phyloP scores from a whole-genome alignment of 2,113 vertebrate genomes.

The Artemisiospiza belli region DNA sequence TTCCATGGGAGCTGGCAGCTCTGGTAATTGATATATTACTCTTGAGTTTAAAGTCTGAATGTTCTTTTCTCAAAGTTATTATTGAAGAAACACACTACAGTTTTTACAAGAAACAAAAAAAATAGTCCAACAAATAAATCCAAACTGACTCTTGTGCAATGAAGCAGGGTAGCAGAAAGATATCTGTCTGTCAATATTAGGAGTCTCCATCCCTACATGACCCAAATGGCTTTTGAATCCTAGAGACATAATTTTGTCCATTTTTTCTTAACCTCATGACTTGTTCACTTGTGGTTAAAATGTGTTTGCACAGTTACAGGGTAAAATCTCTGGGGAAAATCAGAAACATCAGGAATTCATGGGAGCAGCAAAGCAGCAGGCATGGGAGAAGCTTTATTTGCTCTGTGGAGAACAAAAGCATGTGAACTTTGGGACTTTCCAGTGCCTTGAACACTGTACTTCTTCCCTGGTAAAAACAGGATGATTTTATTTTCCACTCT shows the following conservation, averaged over 20 bases:
- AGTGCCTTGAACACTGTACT: background rate
- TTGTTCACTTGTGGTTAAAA: background rate
- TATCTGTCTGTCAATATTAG: background rate
- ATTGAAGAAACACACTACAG: background rate
- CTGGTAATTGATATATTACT: background rate
- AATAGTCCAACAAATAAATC: background rate
- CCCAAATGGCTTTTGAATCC: background rate
- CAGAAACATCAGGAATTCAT: background rate
- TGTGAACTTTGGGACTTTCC: background rate
- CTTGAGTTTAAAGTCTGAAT: background rate
- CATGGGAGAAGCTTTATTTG: background rate
- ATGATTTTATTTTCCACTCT: background rate
- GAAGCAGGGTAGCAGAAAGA: background rate
- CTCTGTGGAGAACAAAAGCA: background rate
- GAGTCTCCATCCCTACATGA: background rate
- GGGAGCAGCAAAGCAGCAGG: background rate
- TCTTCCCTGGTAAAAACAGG: background rate
- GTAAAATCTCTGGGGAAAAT: background rate
- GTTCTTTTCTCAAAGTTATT: background rate
- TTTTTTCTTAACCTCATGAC: background rate
- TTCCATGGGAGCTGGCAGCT: background rate
- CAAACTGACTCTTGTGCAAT: background rate
- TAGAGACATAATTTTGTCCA: background rate
- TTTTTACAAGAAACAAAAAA: background rate
- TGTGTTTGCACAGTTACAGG: background rate